Base-by-base conservation (phyloP, 2,888 invertebrate genomes). In the Sphinx pinastri region DNA sequence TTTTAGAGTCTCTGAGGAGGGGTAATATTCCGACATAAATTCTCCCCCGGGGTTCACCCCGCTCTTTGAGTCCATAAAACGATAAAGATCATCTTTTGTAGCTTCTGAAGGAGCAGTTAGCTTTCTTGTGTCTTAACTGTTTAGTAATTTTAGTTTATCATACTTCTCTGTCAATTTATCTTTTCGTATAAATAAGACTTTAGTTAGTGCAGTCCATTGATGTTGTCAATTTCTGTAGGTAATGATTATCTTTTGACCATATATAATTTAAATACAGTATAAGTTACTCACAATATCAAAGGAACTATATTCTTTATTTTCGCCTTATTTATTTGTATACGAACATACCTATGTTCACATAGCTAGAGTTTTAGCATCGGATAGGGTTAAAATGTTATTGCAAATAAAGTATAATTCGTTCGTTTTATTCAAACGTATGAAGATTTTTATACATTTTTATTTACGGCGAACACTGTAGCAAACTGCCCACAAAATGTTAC, bases 61-160 rank as follows among this genome's bases (percentile, higher is more conserved):
- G 79, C 83, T 84, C 78, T 81, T 83, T 84, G 79, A 87, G 85
- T 85, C 83, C 84, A 87, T 88, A 89, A 90, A 90, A 84, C 85
- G 89, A 90, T 90, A 89, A 90, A 87, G 88, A 88, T 90, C 89
- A 88, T 87, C 86, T 87, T 89, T 87, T 87, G 88, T 85, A 84
- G 86, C 86, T 82, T 80, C 76, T 79, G 77, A 80, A 74, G 74
- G 77, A 81, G 79, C 81, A 77, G 75, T 75, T 75, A 76, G 72
- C 75, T 76, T 79, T 76, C 78, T 82, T 79, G 77, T 79, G 75
- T 80, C 76, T 80, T 75, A 79, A 83, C 82, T 82, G 81, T 83
- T 82, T 79, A 81, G 76, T 82, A 75, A 79, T 82, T 81, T 73
- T 71, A 70, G 75, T 74, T 74, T 72, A 78, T 51, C 57, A 58